Percentiles rank a stretch among this genome's conserved stretches.
phyloP scores from a whole-genome alignment of 2,888 invertebrate genomes.

The Quadroppia sp. region DNA sequence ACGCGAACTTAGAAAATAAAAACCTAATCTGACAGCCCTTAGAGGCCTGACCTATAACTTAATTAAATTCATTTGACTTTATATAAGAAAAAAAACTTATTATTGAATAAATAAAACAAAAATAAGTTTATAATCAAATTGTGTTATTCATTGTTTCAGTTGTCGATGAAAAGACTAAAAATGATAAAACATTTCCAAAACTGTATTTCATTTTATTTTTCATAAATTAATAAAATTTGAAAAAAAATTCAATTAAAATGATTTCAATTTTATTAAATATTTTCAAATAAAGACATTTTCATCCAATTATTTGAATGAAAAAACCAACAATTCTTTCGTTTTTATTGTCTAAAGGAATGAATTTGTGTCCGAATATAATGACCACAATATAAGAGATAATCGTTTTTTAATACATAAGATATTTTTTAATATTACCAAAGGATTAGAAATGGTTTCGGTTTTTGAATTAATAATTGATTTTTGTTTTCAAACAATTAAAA shows the following conservation, averaged over 20 bases:
- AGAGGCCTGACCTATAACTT: slow-evolving; percentile 14
- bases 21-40: too few species aligned
- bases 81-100: background rate
- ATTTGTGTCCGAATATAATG: background rate
- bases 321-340: background rate
- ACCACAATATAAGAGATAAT: background rate
- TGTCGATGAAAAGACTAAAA: too few species aligned
- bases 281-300: background rate
- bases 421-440: too few species aligned
- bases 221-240: background rate
- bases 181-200: slow-evolving; percentile 13
- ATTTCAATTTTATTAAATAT: slow-evolving; percentile 6
- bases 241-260: background rate
- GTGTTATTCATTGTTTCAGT: too few species aligned
- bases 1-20: too few species aligned
- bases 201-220: slow-evolving; percentile 7
- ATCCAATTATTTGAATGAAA: background rate
- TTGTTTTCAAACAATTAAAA: too few species aligned
- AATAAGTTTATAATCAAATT: background rate
- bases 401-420: too few species aligned
- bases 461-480: too few species aligned
- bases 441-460: too few species aligned
- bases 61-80: slow-evolving; percentile 18
- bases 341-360: background rate
- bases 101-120: background rate